Evolutionary conservation across 1,140 invertebrate genomes (phyloP).

Genomic region (Thrips palmi): DNA sequence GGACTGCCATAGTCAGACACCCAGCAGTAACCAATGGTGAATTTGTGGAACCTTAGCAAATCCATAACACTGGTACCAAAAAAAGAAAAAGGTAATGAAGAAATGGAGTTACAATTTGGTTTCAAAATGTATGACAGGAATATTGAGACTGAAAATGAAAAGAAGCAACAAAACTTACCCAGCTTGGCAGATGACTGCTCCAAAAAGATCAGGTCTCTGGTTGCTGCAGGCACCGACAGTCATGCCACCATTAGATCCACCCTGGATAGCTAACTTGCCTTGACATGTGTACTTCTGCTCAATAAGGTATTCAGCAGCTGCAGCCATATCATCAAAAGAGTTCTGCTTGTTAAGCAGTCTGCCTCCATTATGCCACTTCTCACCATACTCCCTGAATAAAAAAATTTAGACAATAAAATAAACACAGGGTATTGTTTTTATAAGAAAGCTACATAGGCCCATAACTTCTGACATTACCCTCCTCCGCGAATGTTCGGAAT

Average conservation of each 20-base stretch:
- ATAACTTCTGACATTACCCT: slow-evolving; percentile 37
- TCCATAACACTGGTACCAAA: slow-evolving; percentile 68
- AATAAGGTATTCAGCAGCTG: slow-evolving; percentile 81
- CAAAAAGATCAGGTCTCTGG: slow-evolving; percentile 89
- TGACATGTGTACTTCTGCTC: slow-evolving; percentile 59
- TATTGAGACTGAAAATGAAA: too few relatives aligned
- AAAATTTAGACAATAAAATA: slow-evolving; percentile 11
- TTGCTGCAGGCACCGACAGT: slow-evolving; percentile 83
- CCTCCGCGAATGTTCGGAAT: slow-evolving; percentile 92
- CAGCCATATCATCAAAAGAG: slow-evolving; percentile 91
- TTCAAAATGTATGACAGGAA: not conserved
- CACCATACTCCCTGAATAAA: slow-evolving; percentile 75
- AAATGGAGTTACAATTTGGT: not conserved
- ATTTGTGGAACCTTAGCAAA: slow-evolving; percentile 95
- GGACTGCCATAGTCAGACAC: slow-evolving; percentile 88
- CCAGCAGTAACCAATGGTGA: slow-evolving; percentile 96
- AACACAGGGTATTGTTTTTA: slow-evolving; percentile 11
- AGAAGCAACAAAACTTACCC: slow-evolving; percentile 39
- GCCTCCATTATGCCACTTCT: slow-evolving; percentile 90
- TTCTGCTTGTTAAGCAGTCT: slow-evolving; percentile 90
- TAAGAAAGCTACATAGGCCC: slow-evolving; percentile 5
- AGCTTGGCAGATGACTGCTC: slow-evolving; percentile 76
- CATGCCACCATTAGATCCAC: slow-evolving; percentile 91
- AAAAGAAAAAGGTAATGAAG: slow-evolving; percentile 4
- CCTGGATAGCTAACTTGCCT: slow-evolving; percentile 70